Evolutionary conservation across 2,113 vertebrate species (phyloP), one percentile per base, ranked within the genome.

Genomic region (Microcebus griseorufus): DNA sequence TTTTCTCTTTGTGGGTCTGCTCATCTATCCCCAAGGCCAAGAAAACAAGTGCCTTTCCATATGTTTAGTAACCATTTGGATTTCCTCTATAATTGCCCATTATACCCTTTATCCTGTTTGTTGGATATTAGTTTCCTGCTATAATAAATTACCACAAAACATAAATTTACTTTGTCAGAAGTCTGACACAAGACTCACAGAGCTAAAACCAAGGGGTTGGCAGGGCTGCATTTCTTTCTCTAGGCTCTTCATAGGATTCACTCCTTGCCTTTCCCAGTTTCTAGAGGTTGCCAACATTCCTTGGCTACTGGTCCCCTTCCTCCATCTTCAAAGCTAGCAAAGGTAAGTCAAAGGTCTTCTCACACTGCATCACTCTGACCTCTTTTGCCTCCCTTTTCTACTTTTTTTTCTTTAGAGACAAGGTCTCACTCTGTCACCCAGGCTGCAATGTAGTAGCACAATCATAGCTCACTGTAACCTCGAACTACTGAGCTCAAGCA

Each of bases 111-210:
- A 84, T 45, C n/a, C n/a, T 95, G 81, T 96, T 79, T 72, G 23
- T 58, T 90, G 51, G 67, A 55, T 70, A 64, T 23, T 64, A 60
- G 27, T 72, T 91, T 85, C 53, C 48, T 76, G 64, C n/a, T 65
- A 0, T 90, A 83, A 96, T 60, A 80, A 79, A 93, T 84, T 53
- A 88, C 48, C 87, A 84, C 23, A 93, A 62, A 89, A 87, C 32
- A 93, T 22, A 72, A 53, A 39, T 62, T 87, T 60, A 39, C 48
- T 93, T 73, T 88, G 51, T 88, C 23, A 73, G 9, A 88, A 85
- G 18, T 48, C 34, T 73, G 67, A 93, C 17, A 10, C 23, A 64
- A 67, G 37, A 88, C 32, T 84, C 69, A 82, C 23, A 23, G 12
- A 23, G 53, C 27, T 90, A 89, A 89, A 86, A 89, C 27, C 81